Evolutionary conservation across 2,888 invertebrate genomes (phyloP).

Genomic region (Timema podura): DNA sequence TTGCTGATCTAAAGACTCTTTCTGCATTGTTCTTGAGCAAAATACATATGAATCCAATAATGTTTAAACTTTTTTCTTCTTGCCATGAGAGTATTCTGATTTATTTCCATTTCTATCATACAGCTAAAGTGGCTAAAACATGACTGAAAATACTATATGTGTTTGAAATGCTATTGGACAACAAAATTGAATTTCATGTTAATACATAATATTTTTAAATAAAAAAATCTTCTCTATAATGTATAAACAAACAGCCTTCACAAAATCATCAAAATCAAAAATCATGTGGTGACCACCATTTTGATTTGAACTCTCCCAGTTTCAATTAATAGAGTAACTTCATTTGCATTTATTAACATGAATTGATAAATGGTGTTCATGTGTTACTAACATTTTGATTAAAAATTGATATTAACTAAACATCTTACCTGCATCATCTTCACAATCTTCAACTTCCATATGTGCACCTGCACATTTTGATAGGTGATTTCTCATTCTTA

Average conservation of each 20-base stretch:
- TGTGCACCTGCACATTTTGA: too few relatives aligned
- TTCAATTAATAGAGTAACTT: too few relatives aligned
- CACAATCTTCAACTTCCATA: too few relatives aligned
- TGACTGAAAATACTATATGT: background rate
- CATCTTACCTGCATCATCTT: too few relatives aligned
- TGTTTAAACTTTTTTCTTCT: constrained; percentile 9
- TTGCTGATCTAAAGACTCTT: constrained; percentile 4
- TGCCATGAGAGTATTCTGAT: background rate
- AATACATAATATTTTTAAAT: background rate
- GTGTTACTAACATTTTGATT: too few relatives aligned
- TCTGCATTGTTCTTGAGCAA: background rate
- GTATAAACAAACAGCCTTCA: background rate
- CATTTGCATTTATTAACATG: too few relatives aligned
- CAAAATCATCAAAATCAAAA: background rate
- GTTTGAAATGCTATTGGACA: background rate
- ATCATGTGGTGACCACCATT: background rate
- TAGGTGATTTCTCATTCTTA: too few relatives aligned
- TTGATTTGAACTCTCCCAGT: too few relatives aligned
- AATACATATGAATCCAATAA: background rate
- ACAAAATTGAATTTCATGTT: background rate
- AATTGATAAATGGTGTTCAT: too few relatives aligned
- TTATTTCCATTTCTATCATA: background rate
- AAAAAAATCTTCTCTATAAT: background rate
- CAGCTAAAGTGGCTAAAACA: background rate
- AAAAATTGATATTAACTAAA: too few relatives aligned